Evolutionary conservation across 2,888 invertebrate species (phyloP).

Genomic region (Pyrochroa serraticornis): DNA sequence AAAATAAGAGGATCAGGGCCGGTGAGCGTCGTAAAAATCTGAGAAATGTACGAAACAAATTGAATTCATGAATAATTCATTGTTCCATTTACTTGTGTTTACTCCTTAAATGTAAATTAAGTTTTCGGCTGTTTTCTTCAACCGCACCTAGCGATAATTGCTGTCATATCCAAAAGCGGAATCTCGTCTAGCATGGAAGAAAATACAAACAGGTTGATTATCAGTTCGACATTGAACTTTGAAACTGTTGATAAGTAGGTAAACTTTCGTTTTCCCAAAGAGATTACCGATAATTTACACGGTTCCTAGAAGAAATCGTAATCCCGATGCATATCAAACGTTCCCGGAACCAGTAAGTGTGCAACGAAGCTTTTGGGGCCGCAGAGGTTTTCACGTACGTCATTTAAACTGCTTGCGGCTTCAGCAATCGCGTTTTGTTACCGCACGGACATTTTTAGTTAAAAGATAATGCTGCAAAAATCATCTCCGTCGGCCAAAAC

Average conservation of each 20-base stretch:
- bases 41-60: neutral
- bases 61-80: constrained; percentile 11
- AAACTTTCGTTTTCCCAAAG: constrained; percentile 39
- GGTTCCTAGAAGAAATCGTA: constrained; percentile 14
- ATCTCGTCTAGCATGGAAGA: too few relatives aligned
- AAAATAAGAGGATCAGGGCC: too few relatives aligned
- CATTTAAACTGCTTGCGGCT: too few relatives aligned
- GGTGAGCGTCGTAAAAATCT: constrained; percentile 6
- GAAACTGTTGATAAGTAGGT: constrained; percentile 20
- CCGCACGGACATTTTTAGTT: too few relatives aligned
- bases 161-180: neutral
- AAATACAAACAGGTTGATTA: constrained; percentile 17
- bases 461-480: too few relatives aligned
- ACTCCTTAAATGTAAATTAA: constrained; percentile 16
- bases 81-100: constrained; percentile 37
- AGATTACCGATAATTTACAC: constrained; percentile 26
- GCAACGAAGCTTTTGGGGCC: neutral
- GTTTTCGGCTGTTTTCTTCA: constrained; percentile 11
- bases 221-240: constrained; percentile 40
- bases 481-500: too few relatives aligned
- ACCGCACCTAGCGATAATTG: constrained; percentile 12
- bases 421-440: too few relatives aligned
- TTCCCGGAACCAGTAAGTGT: neutral
- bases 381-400: too few relatives aligned
- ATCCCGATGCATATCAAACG: constrained; percentile 1